Base-by-base conservation (phyloP, 2,888 invertebrate species). In the Myopa testacea region DNA sequence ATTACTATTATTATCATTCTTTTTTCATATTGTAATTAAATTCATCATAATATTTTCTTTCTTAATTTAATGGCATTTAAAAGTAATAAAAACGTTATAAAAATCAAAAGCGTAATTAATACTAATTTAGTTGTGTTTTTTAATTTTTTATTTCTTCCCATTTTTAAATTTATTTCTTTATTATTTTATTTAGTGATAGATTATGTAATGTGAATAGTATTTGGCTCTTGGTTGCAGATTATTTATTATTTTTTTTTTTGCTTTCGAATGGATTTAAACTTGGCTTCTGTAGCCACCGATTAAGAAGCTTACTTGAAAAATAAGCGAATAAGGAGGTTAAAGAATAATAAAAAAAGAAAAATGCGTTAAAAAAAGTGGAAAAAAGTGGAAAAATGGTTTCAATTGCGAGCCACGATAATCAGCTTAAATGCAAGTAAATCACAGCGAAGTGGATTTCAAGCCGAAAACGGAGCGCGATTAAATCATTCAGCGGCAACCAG, bases 391-490 rank as follows among this genome's bases (percentile, higher is more conserved):
- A 58, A 65, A 65, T 65, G 16, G 65, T 65, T 60, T 73, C 45
- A 34, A 60, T 73, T 73, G 60, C 34, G 34, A 38, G 40, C 19
- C 73, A 62, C 45, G 63, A 38, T 40, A 73, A 73, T 73, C 62
- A 40, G 73, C 38, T 73, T 62, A 73, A 73, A 14, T 50, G 60
- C 40, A 16, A 70, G 37, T 55, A 55, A 55, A 50, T 55, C 52
- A 55, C 26, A 40, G 26, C 38, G 40, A 34, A 12, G 40, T 62
- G 55, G 58, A 7, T 4, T 16, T 45, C 58, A 71, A 10, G 40
- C 71, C 38, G 58, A 38, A 60, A 55, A 55, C 40, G 40, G 60
- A 45, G 19, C 60, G 62, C 72, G 72, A 37, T 70, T 70, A 37
- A 70, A 70, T 70, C 70, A 19, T 70, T 70, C 16, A 34, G 52